A percentile compares a stretch with the other conserved stretches of the same genome.
Conservation (phyloP, 92 coral and sea anemone genomes). For the Phenganax subtilis region DNA sequence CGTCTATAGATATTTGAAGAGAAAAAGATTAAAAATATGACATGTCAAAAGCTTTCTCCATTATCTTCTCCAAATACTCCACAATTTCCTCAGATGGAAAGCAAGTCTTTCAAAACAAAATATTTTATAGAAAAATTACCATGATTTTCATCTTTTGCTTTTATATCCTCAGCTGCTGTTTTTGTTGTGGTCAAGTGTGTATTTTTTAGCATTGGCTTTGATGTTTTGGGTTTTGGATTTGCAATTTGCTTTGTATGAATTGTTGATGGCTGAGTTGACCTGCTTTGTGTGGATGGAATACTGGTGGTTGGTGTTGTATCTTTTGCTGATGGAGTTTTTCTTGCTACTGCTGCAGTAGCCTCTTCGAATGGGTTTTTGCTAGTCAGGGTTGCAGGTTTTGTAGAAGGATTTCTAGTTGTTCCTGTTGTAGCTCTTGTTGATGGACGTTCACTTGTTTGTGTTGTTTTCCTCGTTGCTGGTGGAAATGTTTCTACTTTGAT, state of each 20-base stretch:
- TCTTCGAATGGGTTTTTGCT: too few relatives aligned
- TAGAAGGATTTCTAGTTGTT: conserved; percentile 3
- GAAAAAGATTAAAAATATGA: conserved; percentile 1
- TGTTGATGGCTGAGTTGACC: neutral
- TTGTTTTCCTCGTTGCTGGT: conserved; percentile 1
- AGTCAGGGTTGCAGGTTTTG: neutral
- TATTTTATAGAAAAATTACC: neutral
- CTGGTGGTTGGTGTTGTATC: too few relatives aligned
- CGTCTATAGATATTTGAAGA: neutral
- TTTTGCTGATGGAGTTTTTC: neutral
- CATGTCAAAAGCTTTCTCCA: neutral
- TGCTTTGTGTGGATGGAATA: too few relatives aligned
- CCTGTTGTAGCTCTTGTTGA: conserved; percentile 14
- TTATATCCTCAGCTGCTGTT: conserved; percentile 1
- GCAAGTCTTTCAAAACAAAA: neutral
- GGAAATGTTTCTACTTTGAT: neutral
- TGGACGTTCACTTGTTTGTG: neutral
- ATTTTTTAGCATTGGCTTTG: neutral
- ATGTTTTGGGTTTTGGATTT: conserved; percentile 6
- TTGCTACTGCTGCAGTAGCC: neutral
- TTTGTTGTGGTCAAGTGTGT: neutral
- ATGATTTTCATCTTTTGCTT: neutral
- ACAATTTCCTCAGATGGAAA: neutral
- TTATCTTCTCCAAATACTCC: neutral
- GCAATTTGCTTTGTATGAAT: conserved; percentile 7